phyloP scores from a whole-genome alignment of 2,797 vertebrate genomes.

The Hylomyscus alleni region DNA sequence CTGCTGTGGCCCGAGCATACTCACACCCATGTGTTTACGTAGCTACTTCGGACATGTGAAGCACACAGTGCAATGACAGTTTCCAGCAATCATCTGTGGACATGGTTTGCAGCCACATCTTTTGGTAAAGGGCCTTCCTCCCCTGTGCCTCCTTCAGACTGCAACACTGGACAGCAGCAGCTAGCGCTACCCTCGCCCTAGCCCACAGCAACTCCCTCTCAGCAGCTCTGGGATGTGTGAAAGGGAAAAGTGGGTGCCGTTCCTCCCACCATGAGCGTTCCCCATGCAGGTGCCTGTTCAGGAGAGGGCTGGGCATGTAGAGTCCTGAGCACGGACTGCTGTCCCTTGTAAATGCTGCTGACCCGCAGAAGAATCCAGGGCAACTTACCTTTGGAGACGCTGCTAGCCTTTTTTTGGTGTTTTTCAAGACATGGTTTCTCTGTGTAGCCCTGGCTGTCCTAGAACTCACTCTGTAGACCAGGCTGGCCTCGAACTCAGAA shows the following conservation, averaged over 20 bases:
- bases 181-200: neutral
- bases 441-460: too few relatives aligned
- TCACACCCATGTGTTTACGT: neutral
- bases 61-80: neutral
- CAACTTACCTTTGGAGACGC: neutral
- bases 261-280: neutral
- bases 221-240: neutral
- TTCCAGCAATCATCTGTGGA: conserved; percentile 40
- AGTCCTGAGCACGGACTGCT: neutral
- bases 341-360: neutral
- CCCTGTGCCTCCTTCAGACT: neutral
- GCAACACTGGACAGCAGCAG: neutral
- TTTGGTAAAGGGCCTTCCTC: conserved; percentile 14
- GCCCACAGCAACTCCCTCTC: neutral
- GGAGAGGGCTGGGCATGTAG: neutral
- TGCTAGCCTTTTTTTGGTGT: neutral
- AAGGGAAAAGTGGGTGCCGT: neutral
- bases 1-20: neutral
- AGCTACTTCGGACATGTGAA: conserved; percentile 13
- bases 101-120: conserved; percentile 30
- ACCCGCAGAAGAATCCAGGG: neutral
- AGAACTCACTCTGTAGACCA: too few relatives aligned
- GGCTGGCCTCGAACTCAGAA: too few relatives aligned
- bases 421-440: too few relatives aligned
- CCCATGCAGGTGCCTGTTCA: neutral